Percentiles rank a stretch among this genome's conserved stretches.
phyloP scores from a whole-genome alignment of 2,113 vertebrate genomes.

The Petroica traversi region DNA sequence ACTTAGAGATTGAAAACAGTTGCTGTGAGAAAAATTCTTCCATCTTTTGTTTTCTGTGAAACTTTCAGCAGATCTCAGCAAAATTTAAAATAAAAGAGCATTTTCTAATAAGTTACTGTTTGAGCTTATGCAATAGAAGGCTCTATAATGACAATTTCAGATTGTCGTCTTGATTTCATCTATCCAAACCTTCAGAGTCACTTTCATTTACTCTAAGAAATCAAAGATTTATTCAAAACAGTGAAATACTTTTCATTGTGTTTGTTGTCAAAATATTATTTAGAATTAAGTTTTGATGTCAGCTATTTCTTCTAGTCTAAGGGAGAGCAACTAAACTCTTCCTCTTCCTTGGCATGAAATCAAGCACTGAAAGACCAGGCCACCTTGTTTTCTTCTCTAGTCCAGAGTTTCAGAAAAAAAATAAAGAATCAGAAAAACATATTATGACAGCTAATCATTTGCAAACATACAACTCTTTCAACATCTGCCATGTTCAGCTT shows the following conservation, averaged over 20 bases:
- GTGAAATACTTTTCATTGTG: background rate
- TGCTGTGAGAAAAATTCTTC: background rate
- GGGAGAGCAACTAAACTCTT: background rate
- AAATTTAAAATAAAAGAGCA: background rate
- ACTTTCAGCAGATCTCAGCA: background rate
- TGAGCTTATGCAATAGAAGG: background rate
- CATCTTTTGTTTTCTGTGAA: background rate
- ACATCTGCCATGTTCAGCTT: conserved; percentile 55
- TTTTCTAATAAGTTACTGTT: background rate
- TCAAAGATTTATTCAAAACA: background rate
- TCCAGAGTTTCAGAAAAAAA: conserved; percentile 18
- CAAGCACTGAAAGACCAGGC: background rate
- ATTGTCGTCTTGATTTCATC: background rate
- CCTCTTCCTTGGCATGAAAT: conserved; percentile 6
- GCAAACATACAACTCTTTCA: conserved; percentile 71
- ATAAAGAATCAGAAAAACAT: conserved; percentile 20
- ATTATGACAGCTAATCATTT: conserved; percentile 72
- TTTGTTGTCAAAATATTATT: background rate
- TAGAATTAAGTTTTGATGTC: background rate
- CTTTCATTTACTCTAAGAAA: background rate
- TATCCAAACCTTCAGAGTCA: background rate
- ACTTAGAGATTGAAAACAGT: background rate
- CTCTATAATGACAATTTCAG: background rate
- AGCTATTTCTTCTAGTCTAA: background rate
- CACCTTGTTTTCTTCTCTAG: conserved; percentile 12